phyloP scores from a whole-genome alignment of 2,888 invertebrate species.

The Phaonia tiefii region DNA sequence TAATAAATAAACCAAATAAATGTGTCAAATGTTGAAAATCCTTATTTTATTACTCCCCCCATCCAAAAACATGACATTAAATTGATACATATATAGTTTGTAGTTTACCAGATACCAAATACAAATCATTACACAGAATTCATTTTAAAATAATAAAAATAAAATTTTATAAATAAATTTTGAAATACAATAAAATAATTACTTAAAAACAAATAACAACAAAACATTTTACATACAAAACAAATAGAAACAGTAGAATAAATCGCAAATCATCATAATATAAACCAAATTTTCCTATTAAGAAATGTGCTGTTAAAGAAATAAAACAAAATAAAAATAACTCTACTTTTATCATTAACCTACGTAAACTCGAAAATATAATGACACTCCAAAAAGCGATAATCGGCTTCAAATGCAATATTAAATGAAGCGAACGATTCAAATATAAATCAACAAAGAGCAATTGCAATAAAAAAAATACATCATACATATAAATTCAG shows the following conservation, averaged over 20 bases:
- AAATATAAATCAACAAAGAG: not conserved
- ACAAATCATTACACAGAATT: no score
- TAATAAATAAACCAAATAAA: no score
- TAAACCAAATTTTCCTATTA: not conserved
- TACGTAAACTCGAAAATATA: no score
- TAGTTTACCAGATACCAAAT: slow-evolving; percentile 53
- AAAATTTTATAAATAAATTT: slow-evolving; percentile 54
- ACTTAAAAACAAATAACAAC: not conserved
- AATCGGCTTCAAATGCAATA: not conserved
- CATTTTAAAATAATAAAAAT: slow-evolving; percentile 31
- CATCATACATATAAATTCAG: slow-evolving; percentile 2
- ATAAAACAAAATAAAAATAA: slow-evolving; percentile 8
- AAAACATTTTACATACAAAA: not conserved
- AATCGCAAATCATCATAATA: not conserved
- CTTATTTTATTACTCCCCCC: not conserved
- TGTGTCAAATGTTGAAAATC: slow-evolving; percentile 29
- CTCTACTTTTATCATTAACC: no score
- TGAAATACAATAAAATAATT: not conserved
- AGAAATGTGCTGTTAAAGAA: not conserved
- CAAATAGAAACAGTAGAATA: not conserved
- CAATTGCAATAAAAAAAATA: not conserved
- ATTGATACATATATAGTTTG: slow-evolving; percentile 65
- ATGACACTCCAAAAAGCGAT: not conserved
- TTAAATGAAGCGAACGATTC: no score
- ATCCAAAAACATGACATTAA: no score